Conservation (phyloP, 2,888 invertebrate species). For the Eupeodes luniger region DNA sequence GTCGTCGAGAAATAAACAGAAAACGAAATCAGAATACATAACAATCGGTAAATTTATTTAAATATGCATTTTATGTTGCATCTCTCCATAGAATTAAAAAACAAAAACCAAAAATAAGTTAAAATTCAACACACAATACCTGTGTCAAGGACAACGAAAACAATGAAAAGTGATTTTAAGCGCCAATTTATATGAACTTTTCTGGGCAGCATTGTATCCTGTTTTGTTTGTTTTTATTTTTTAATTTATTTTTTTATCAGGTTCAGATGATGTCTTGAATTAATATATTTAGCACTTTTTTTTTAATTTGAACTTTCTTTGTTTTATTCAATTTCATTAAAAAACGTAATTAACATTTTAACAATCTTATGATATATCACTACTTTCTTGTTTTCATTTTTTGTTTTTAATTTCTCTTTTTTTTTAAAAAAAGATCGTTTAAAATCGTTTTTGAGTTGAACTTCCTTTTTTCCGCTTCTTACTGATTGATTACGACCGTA, state of each 20-base stretch:
- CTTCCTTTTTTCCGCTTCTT: neutral
- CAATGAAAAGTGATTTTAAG: constrained; percentile 63
- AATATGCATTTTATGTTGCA: constrained; percentile 67
- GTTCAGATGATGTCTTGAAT: constrained; percentile 9
- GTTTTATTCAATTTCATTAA: constrained; percentile 16
- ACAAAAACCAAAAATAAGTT: neutral
- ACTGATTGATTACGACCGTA: constrained; percentile 12
- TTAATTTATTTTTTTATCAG: neutral
- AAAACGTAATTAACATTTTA: constrained; percentile 42
- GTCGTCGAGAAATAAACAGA: constrained; percentile 6
- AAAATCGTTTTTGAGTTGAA: neutral
- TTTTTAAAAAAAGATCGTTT: neutral
- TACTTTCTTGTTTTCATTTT: constrained; percentile 37
- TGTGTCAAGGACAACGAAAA: constrained; percentile 73
- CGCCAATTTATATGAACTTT: constrained; percentile 57
- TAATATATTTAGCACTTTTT: constrained; percentile 8
- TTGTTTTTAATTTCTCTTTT: constrained; percentile 18
- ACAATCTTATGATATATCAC: neutral
- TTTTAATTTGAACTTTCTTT: neutral
- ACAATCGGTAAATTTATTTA: constrained; percentile 45
- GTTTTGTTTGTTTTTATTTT: neutral
- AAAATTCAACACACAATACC: constrained; percentile 47
- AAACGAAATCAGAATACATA: constrained; percentile 53
- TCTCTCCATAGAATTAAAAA: neutral
- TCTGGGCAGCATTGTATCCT: constrained; percentile 53